Evolutionary conservation across 2,113 vertebrate species (phyloP).

Genomic region (Corythoichthys haematopterus): DNA sequence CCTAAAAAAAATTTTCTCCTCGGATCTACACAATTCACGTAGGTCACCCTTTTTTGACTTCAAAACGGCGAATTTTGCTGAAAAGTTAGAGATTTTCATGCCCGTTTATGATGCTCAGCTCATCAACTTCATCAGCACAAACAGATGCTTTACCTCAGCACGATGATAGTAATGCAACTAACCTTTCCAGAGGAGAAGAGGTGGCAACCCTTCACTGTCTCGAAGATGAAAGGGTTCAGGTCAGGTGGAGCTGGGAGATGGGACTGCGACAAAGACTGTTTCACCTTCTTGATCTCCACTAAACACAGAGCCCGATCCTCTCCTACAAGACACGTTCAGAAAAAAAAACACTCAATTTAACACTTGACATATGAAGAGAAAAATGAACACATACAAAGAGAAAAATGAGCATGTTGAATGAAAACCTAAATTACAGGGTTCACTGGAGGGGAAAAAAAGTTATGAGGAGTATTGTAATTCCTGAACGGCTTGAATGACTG

Average conservation of each 20-base stretch:
- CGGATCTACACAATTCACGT: no score
- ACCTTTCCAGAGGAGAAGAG: slow-evolving; percentile 96
- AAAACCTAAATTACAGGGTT: not conserved
- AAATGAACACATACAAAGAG: not conserved
- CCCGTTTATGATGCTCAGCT: not conserved
- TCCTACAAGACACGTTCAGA: slow-evolving; percentile 64
- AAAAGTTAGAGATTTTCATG: no score
- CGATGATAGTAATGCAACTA: slow-evolving; percentile 9
- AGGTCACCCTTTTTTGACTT: no score
- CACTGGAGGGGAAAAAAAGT: no score
- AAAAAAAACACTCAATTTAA: not conserved
- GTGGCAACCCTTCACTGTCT: slow-evolving; percentile 95
- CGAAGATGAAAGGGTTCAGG: slow-evolving; percentile 85
- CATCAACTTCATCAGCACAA: not conserved
- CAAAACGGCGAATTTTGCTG: no score
- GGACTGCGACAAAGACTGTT: slow-evolving; percentile 94
- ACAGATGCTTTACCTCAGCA: not conserved
- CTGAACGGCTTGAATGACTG: not conserved
- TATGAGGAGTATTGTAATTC: not conserved
- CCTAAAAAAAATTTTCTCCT: no score
- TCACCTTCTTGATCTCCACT: slow-evolving; percentile 94
- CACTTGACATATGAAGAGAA: not conserved
- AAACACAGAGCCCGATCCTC: slow-evolving; percentile 91
- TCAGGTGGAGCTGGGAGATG: slow-evolving; percentile 94
- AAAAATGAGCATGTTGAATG: not conserved